Evolutionary conservation across 2,888 invertebrate species (phyloP).

Genomic region (Epinotia ramella): DNA sequence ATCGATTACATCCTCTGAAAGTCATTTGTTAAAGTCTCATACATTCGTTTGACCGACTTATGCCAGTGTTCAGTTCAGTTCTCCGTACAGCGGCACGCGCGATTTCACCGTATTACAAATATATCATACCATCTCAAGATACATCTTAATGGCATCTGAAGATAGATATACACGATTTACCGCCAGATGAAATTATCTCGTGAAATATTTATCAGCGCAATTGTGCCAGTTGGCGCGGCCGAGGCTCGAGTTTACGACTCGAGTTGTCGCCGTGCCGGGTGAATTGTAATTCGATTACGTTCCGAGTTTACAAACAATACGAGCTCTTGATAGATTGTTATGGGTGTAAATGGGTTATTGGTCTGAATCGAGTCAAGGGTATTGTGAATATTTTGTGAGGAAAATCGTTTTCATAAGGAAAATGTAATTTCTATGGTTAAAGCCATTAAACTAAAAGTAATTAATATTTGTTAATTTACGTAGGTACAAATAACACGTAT

Average conservation of each 20-base stretch:
- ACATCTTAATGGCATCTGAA: slow-evolving; percentile 29
- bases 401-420: background rate
- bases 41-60: slow-evolving; percentile 3
- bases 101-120: slow-evolving; percentile 4
- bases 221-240: slow-evolving; percentile 27
- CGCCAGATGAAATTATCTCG: slow-evolving; percentile 39
- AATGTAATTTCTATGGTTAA: no score
- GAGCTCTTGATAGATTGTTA: background rate
- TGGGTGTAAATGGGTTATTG: background rate
- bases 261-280: background rate
- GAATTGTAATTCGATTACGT: background rate
- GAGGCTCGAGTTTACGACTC: slow-evolving; percentile 4
- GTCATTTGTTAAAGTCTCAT: background rate
- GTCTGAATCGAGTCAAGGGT: background rate
- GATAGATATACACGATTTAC: slow-evolving; percentile 37
- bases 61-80: background rate
- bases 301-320: background rate
- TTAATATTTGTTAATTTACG: no score
- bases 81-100: slow-evolving; percentile 5
- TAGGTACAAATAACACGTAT: no score
- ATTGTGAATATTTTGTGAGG: background rate
- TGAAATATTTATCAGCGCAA: slow-evolving; percentile 41
- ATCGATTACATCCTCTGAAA: slow-evolving; percentile 1
- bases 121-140: slow-evolving; percentile 24
- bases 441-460: no score